These are phyloP conservation scores for Diorhabda elongata DNA, from an alignment of 1,140 invertebrate species.

Conservation along the genomic window DNA sequence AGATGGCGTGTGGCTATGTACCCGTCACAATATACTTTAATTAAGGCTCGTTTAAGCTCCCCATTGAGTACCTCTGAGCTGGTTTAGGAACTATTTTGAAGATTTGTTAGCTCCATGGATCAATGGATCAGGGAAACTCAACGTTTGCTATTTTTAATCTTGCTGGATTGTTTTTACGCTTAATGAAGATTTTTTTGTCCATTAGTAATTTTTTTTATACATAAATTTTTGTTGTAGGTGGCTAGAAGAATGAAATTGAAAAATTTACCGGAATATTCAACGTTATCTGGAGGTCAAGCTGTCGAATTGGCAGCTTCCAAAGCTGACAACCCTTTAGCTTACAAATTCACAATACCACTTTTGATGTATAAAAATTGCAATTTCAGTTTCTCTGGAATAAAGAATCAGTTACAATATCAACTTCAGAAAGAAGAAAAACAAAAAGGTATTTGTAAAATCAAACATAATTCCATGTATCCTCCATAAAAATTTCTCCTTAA, in stretches of 20 bases:
- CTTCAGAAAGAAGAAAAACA: conserved; percentile 59
- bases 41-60: too few species aligned
- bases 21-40: too few species aligned
- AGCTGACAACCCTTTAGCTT: conserved; percentile 63
- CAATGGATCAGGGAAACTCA: too few species aligned
- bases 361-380: conserved; percentile 65
- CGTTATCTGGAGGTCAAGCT: conserved; percentile 75
- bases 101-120: too few species aligned
- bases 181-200: too few species aligned
- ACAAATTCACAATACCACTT: conserved; percentile 63
- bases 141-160: too few species aligned
- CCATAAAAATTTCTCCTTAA: too few species aligned
- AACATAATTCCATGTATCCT: not conserved
- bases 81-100: too few species aligned
- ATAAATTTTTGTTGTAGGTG: conserved; percentile 50
- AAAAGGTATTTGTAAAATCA: conserved; percentile 48
- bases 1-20: too few species aligned
- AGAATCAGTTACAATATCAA: conserved; percentile 51
- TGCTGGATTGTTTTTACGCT: too few species aligned
- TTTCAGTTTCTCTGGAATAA: conserved; percentile 81
- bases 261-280: conserved; percentile 70
- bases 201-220: too few species aligned
- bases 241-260: conserved; percentile 80
- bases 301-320: conserved; percentile 75
- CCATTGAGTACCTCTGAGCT: too few species aligned